phyloP scores from a whole-genome alignment of 2,888 invertebrate species.

The Ceratothoa steindachneri region DNA sequence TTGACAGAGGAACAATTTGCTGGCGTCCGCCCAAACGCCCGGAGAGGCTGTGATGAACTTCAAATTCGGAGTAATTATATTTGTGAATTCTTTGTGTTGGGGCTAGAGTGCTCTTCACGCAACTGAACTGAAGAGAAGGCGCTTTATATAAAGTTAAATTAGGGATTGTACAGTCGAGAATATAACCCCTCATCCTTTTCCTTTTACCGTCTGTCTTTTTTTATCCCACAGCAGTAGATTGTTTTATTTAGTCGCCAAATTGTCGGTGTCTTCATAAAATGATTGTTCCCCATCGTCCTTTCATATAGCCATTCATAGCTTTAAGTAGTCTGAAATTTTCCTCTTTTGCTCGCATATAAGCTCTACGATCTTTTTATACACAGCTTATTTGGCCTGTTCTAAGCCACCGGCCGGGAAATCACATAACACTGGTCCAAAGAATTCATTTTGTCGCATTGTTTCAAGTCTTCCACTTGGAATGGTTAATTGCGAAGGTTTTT shows the following conservation, averaged over 20 bases:
- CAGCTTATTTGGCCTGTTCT: slow-evolving; percentile 1
- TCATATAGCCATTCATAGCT: background rate
- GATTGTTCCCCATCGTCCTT: background rate
- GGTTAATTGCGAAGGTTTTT: slow-evolving; percentile 41
- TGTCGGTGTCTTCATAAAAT: background rate
- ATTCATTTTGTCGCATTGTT: slow-evolving; percentile 28
- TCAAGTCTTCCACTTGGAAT: slow-evolving; percentile 33
- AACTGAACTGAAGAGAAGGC: background rate
- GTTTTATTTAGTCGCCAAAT: no score
- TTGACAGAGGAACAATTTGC: slow-evolving; percentile 6
- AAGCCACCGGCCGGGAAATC: background rate
- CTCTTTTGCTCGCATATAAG: background rate
- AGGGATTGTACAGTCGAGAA: background rate
- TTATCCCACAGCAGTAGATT: no score
- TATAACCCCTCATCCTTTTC: background rate
- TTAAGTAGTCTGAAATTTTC: background rate
- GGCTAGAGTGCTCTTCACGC: background rate
- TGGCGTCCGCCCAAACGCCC: slow-evolving; percentile 1
- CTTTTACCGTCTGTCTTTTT: no score
- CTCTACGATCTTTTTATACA: background rate
- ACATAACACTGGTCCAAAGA: background rate
- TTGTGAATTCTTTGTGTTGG: slow-evolving; percentile 9
- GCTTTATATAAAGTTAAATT: slow-evolving; percentile 1
- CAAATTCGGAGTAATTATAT: slow-evolving; percentile 7
- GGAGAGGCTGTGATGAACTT: slow-evolving; percentile 3